Evolutionary conservation across 53 echinoderm and acorn worm species (phyloP), one percentile per base, ranked within the genome.

Genomic region (Henricia sp.): DNA sequence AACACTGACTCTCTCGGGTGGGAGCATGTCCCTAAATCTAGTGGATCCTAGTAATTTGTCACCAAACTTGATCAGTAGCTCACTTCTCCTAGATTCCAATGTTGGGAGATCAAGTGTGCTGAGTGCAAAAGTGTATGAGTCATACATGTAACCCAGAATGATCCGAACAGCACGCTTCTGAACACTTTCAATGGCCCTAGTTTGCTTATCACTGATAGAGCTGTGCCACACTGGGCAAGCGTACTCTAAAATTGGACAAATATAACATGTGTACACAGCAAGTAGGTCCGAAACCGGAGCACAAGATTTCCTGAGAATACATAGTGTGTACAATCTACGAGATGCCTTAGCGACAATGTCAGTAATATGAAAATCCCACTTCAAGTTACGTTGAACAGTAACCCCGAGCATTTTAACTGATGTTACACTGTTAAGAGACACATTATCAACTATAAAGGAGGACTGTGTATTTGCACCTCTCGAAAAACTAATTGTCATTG

Each of bases 311-410:
- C 27, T 67, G 1, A 83, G 83, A 68, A 83, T 67, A 41, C 83
- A 83, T n/a, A n/a, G n/a, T 19, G 68, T 83, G 40, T 68, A 83
- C 68, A 83, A 52, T 67, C 68, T 83, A 12, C 55, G 21, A 13
- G 68, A 83, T 35, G 68, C 83, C 40, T 68, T 82, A 65, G 68
- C 1, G 4, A 83, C 83, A 67, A 83, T 83, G 35, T 83, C 83
- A 2, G 50, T n/a, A 50, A 54, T 35, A 37, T 83, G 83, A 50
- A 67, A 50, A 50, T 83, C 38, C 68, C 52, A 83, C 42, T 53
- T 83, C 68, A 83, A 83, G 20, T 83, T 53, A 34, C 68, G 34
- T 25, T 68, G 36, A 50, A 83, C 39, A 50, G 83, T 83, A 1
- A 83, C 67, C 23, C 83, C 83, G 2, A 83, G 37, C 16, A 82